Evolutionary conservation across 2,888 invertebrate genomes (phyloP).

Genomic region (Epistrophe grossulariae): DNA sequence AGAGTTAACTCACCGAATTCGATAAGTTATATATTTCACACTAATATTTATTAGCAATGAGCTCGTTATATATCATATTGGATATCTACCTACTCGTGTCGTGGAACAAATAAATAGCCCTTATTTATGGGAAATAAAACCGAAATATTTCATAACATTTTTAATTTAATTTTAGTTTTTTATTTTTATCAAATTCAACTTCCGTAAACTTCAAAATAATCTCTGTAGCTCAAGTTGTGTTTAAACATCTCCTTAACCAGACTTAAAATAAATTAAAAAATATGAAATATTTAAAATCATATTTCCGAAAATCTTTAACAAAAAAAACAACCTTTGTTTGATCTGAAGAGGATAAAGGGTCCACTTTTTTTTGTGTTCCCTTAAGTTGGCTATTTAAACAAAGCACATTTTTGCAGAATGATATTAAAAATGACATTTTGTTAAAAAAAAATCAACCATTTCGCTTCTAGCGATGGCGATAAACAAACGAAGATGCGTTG

Average conservation of each 20-base stretch:
- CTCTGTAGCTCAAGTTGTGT: background rate
- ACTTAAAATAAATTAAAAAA: background rate
- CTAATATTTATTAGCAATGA: no score
- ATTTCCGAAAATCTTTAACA: background rate
- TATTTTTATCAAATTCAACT: no score
- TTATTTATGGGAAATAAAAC: no score
- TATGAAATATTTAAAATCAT: conserved; percentile 13
- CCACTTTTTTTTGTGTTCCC: conserved; percentile 45
- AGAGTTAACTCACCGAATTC: no score
- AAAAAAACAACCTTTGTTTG: conserved; percentile 24
- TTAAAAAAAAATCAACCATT: conserved; percentile 4
- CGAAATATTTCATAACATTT: no score
- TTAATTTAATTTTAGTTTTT: no score
- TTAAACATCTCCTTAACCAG: background rate
- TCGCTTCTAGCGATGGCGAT: background rate
- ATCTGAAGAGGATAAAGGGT: conserved; percentile 34
- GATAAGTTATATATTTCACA: no score
- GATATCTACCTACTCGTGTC: no score
- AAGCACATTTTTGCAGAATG: conserved; percentile 34
- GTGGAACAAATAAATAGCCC: no score
- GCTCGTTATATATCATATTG: no score
- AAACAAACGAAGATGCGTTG: conserved; percentile 3
- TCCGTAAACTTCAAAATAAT: background rate
- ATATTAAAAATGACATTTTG: conserved; percentile 53
- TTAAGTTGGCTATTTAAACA: conserved; percentile 55